Evolutionary conservation across 2,113 vertebrate genomes (phyloP).

Genomic region (Salminus brasiliensis): DNA sequence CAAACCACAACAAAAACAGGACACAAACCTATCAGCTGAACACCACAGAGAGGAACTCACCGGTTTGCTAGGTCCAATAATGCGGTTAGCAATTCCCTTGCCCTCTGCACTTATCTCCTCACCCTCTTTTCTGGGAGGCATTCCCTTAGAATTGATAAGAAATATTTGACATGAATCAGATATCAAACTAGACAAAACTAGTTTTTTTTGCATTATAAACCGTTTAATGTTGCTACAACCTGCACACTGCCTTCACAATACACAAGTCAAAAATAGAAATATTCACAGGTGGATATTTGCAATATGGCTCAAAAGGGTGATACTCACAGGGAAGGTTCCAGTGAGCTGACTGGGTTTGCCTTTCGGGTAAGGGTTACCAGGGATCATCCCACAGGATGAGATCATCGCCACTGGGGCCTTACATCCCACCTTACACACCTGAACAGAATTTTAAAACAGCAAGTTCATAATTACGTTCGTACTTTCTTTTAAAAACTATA

Average conservation of each 20-base stretch:
- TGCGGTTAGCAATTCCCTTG: conserved; percentile 92
- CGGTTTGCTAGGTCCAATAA: conserved; percentile 93
- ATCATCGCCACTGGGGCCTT: conserved; percentile 98
- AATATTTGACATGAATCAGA: background rate
- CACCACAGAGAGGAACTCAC: conserved; percentile 64
- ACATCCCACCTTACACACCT: conserved; percentile 96
- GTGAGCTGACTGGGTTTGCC: conserved; percentile 92
- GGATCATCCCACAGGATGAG: conserved; percentile 97
- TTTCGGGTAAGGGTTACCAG: conserved; percentile 97
- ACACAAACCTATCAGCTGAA: no score
- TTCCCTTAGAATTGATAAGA: conserved; percentile 77
- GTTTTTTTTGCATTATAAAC: no score
- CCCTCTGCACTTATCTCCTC: conserved; percentile 88
- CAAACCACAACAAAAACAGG: no score
- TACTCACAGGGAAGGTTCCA: conserved; percentile 92
- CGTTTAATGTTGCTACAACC: no score
- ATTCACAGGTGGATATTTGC: no score
- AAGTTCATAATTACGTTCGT: no score
- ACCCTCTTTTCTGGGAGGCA: conserved; percentile 87
- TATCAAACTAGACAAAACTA: no score
- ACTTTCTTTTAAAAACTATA: no score
- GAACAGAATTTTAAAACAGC: conserved; percentile 36
- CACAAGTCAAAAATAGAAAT: no score
- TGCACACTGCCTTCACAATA: no score
- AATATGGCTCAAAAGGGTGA: background rate